phyloP scores from a whole-genome alignment of 2,797 vertebrate genomes.

The Poeciliopsis paucimaculata region DNA sequence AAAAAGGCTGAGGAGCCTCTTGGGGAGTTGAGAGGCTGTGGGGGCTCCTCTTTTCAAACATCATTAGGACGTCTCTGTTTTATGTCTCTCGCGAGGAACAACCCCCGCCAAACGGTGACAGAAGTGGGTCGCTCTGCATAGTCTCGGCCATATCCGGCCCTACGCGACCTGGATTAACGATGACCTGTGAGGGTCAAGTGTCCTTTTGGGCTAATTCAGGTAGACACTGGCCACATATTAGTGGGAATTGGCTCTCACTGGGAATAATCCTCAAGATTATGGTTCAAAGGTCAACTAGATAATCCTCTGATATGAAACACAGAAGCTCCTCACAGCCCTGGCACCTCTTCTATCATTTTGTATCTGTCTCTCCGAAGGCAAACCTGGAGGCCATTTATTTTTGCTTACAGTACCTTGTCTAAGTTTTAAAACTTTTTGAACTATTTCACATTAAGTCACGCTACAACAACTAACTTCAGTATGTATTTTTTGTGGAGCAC shows the following conservation, averaged over 20 bases:
- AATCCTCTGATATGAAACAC: slow-evolving; percentile 76
- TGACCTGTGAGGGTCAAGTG: slow-evolving; percentile 80
- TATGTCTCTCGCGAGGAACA: slow-evolving; percentile 59
- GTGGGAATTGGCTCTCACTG: slow-evolving; percentile 66
- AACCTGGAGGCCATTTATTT: background rate
- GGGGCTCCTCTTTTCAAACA: slow-evolving; percentile 68
- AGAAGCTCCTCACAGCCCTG: slow-evolving; percentile 41
- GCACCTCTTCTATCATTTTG: slow-evolving; percentile 27
- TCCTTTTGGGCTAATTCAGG: slow-evolving; percentile 76
- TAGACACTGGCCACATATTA: slow-evolving; percentile 70
- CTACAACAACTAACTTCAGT: background rate
- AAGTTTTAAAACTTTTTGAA: background rate
- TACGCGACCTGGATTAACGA: slow-evolving; percentile 70
- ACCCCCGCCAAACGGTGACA: slow-evolving; percentile 59
- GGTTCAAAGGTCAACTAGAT: slow-evolving; percentile 74
- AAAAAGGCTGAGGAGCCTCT: slow-evolving; percentile 20
- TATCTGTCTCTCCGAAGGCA: slow-evolving; percentile 4
- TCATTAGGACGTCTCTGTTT: slow-evolving; percentile 75
- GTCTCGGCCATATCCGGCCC: slow-evolving; percentile 75
- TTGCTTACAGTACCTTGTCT: background rate
- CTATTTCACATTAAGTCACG: background rate
- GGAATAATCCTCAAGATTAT: slow-evolving; percentile 51
- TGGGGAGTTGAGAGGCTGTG: slow-evolving; percentile 3
- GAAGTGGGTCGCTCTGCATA: slow-evolving; percentile 67
- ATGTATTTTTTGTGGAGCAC: background rate